phyloP scores from a whole-genome alignment of 2,888 invertebrate genomes.

The Agrochola litura region DNA sequence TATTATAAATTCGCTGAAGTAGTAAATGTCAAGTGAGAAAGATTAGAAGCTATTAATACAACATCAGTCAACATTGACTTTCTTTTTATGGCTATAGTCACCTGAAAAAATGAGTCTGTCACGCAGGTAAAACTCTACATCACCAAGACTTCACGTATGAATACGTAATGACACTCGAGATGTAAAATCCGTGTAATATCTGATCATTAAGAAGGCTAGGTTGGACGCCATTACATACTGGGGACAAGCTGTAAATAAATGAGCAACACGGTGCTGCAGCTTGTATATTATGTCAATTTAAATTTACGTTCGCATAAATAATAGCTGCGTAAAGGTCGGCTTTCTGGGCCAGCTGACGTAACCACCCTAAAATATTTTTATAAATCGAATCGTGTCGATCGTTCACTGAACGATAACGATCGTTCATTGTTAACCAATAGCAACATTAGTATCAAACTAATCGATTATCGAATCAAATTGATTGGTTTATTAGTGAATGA shows the following conservation, averaged over 20 bases:
- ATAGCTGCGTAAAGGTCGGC: slow-evolving; percentile 66
- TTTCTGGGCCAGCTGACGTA: slow-evolving; percentile 76
- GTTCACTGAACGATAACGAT: slow-evolving; percentile 57
- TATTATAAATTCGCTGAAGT: slow-evolving; percentile 24
- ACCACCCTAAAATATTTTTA: slow-evolving; percentile 60
- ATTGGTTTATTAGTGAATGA: slow-evolving; percentile 64
- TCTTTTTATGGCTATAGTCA: neutral
- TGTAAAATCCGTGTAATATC: slow-evolving; percentile 35
- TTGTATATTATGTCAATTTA: slow-evolving; percentile 66
- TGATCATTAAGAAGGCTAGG: slow-evolving; percentile 40
- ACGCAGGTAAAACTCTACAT: neutral
- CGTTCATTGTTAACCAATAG: slow-evolving; percentile 61
- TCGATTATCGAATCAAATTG: slow-evolving; percentile 61
- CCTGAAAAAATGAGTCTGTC: slow-evolving; percentile 7
- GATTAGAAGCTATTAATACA: slow-evolving; percentile 8
- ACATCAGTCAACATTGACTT: slow-evolving; percentile 8
- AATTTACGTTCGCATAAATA: slow-evolving; percentile 72
- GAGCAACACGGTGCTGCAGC: slow-evolving; percentile 26
- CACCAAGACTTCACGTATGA: neutral
- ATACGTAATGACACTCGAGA: neutral
- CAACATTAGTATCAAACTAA: slow-evolving; percentile 56
- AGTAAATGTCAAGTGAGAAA: slow-evolving; percentile 11
- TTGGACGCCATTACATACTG: slow-evolving; percentile 19
- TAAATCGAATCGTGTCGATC: slow-evolving; percentile 58
- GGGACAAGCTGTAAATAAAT: slow-evolving; percentile 50